A percentile compares a stretch with the other conserved stretches of the same genome.
phyloP scores from a whole-genome alignment of 1,140 invertebrate genomes.

The Proctacanthus coquilletti region DNA sequence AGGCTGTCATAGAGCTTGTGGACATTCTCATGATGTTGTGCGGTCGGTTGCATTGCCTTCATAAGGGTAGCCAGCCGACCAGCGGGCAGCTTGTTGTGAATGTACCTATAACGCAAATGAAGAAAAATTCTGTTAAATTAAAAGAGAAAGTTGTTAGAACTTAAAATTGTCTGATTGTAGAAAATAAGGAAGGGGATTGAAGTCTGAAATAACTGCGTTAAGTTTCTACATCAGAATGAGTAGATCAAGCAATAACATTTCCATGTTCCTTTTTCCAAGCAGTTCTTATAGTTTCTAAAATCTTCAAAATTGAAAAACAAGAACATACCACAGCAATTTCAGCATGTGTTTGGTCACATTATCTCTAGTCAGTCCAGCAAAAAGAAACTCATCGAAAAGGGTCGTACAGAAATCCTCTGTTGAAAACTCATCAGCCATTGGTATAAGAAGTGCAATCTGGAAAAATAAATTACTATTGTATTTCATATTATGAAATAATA shows the following conservation, averaged over 20 bases:
- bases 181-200: too few relatives aligned
- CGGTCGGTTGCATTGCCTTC: slow-evolving; percentile 74
- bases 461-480: slow-evolving; percentile 11
- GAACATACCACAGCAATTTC: slow-evolving; percentile 81
- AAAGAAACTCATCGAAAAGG: slow-evolving; percentile 92
- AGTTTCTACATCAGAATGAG: too few relatives aligned
- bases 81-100: slow-evolving; percentile 71
- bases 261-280: too few relatives aligned
- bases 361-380: slow-evolving; percentile 71
- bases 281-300: too few relatives aligned
- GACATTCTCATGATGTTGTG: slow-evolving; percentile 71
- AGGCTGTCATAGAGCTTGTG: slow-evolving; percentile 63
- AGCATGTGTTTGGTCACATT: slow-evolving; percentile 88
- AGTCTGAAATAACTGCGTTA: too few relatives aligned
- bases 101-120: slow-evolving; percentile 35
- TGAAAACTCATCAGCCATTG: slow-evolving; percentile 81
- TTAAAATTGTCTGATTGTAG: not conserved
- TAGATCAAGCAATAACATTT: too few relatives aligned
- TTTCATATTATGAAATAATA: slow-evolving; percentile 2
- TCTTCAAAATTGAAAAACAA: too few relatives aligned
- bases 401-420: slow-evolving; percentile 91
- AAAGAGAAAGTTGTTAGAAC: not conserved
- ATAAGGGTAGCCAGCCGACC: slow-evolving; percentile 63
- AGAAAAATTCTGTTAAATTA: slow-evolving; percentile 2
- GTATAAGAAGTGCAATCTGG: slow-evolving; percentile 69